These are phyloP conservation scores for Platycheirus rosarum DNA, from an alignment of 2,888 invertebrate genomes.

Conservation along the genomic window DNA sequence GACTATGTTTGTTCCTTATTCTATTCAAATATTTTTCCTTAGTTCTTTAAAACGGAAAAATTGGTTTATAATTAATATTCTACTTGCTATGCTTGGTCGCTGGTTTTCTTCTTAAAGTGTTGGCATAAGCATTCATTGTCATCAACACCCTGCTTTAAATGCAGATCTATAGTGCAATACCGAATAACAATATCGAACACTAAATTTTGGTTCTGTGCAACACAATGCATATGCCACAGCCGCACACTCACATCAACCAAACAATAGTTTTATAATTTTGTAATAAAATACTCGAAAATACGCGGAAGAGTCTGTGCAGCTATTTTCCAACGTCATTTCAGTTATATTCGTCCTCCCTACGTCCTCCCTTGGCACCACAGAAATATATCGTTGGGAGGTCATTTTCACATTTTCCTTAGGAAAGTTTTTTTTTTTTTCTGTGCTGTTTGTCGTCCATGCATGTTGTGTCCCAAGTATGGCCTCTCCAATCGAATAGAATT, in stretches of 20 bases:
- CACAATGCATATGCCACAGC: no score
- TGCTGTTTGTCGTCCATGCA: constrained; percentile 19
- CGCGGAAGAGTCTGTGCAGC: constrained; percentile 50
- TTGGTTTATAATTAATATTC: no score
- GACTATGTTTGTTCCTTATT: no score
- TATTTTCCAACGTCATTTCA: constrained; percentile 30
- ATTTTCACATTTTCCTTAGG: constrained; percentile 56
- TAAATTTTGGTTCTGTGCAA: not conserved
- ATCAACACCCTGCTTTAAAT: no score
- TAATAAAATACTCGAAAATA: constrained; percentile 36
- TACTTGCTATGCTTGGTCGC: no score
- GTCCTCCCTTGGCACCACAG: not conserved
- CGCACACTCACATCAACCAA: not conserved
- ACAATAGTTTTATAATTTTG: constrained; percentile 8
- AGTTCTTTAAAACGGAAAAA: no score
- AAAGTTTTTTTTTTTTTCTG: constrained; percentile 1
- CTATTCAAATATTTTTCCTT: no score
- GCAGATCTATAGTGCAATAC: no score
- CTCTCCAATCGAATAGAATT: constrained; percentile 73
- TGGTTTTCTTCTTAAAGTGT: no score
- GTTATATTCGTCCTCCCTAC: constrained; percentile 2
- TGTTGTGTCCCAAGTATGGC: constrained; percentile 62
- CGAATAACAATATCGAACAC: no score
- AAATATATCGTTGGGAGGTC: constrained; percentile 40
- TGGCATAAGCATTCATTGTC: no score